Conservation (phyloP, 1,140 invertebrate genomes). For the Magallana ariakensis region DNA sequence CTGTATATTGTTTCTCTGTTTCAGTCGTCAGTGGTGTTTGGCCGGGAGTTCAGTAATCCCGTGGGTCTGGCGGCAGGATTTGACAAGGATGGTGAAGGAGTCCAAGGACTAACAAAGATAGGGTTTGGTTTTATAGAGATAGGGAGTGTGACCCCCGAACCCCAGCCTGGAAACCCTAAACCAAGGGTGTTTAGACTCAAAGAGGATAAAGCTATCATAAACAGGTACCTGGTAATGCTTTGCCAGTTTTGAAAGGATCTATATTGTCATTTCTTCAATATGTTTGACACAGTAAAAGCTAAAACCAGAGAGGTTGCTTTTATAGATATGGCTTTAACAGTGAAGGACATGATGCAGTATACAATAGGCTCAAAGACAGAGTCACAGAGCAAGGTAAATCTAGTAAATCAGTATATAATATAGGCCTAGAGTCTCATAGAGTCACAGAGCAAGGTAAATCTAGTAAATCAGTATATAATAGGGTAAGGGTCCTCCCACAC, state of each 20-base stretch:
- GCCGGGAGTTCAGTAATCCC: slow-evolving; percentile 89
- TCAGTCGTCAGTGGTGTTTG: slow-evolving; percentile 85
- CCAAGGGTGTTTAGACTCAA: slow-evolving; percentile 93
- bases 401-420: too few species aligned
- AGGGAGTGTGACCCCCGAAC: slow-evolving; percentile 95
- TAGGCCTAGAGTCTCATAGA: too few species aligned
- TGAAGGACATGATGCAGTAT: slow-evolving; percentile 88
- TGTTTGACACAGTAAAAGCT: too few species aligned
- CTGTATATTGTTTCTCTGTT: slow-evolving; percentile 80
- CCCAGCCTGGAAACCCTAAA: slow-evolving; percentile 94
- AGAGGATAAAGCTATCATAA: slow-evolving; percentile 94
- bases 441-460: too few species aligned
- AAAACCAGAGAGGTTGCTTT: slow-evolving; percentile 3
- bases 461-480: too few species aligned
- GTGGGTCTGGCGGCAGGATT: slow-evolving; percentile 98
- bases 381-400: slow-evolving; percentile 44
- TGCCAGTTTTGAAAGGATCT: too few species aligned
- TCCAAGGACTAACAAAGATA: slow-evolving; percentile 88
- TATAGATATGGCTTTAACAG: slow-evolving; percentile 95
- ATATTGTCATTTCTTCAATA: too few species aligned
- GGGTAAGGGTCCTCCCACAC: too few species aligned
- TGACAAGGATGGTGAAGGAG: slow-evolving; percentile 97
- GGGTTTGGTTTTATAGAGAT: slow-evolving; percentile 98
- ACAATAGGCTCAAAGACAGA: slow-evolving; percentile 67
- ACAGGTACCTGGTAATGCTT: slow-evolving; percentile 85